Conservation (phyloP, 2,888 invertebrate species). For the Ashinkailepas kermadecensis region DNA sequence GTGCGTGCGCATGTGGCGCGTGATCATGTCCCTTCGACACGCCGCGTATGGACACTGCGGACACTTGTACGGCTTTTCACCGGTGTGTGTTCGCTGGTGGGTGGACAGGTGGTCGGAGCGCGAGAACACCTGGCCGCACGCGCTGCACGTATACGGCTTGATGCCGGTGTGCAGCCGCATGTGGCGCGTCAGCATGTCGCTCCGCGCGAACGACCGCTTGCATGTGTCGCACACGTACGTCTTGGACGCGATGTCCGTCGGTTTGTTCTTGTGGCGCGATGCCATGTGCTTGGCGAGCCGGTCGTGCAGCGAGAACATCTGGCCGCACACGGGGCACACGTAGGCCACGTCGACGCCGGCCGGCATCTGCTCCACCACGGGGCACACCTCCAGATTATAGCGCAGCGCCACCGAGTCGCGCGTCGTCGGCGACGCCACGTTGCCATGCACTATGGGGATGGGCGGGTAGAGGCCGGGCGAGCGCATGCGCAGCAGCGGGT, state of each 20-base stretch:
- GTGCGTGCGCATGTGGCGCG: conserved; percentile 95
- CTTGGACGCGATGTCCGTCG: conserved; percentile 58
- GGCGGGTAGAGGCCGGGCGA: conserved; percentile 43
- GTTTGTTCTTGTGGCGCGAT: conserved; percentile 74
- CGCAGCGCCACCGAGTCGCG: conserved; percentile 66
- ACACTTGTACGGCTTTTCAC: conserved; percentile 97
- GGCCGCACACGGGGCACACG: conserved; percentile 84
- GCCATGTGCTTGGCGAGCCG: conserved; percentile 96
- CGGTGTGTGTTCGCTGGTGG: conserved; percentile 95
- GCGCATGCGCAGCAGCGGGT: conserved; percentile 14
- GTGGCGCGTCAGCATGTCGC: conserved; percentile 97
- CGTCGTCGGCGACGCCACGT: conserved; percentile 66
- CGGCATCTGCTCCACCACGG: conserved; percentile 65
- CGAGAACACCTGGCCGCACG: conserved; percentile 92
- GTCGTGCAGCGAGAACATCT: conserved; percentile 93
- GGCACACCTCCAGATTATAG: conserved; percentile 67
- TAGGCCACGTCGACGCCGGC: conserved; percentile 65
- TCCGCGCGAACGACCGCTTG: conserved; percentile 85
- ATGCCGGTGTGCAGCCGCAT: conserved; percentile 95
- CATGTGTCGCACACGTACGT: conserved; percentile 92
- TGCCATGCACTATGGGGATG: conserved; percentile 63
- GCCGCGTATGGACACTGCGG: conserved; percentile 97
- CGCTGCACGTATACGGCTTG: conserved; percentile 92
- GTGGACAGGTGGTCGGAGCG: conserved; percentile 97
- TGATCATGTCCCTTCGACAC: conserved; percentile 98